These are phyloP conservation scores for Leucoraja ocellata DNA, from an alignment of 2,797 vertebrate species.

Conservation along the genomic window DNA sequence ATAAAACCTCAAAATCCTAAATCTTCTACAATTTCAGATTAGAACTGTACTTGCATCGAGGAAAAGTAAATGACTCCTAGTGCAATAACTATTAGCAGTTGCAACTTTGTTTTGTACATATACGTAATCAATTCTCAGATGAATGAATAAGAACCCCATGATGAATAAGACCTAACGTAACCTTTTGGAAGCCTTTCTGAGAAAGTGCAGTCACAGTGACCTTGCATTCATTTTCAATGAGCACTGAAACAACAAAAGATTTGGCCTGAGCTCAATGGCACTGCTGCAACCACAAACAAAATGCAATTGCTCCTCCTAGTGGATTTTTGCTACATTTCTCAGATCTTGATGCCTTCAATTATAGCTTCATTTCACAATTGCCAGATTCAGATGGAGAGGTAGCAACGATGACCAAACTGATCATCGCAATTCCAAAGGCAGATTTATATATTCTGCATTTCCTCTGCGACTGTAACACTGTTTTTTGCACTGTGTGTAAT, in stretches of 20 bases:
- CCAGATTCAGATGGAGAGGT: background rate
- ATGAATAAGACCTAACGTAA: background rate
- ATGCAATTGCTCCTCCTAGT: constrained; percentile 20
- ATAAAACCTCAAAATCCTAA: background rate
- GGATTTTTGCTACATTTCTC: background rate
- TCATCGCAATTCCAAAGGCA: background rate
- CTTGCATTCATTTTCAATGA: background rate
- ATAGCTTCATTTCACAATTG: background rate
- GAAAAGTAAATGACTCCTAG: background rate
- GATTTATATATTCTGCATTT: background rate
- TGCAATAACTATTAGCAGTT: background rate
- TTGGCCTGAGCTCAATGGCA: background rate
- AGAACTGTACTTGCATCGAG: background rate
- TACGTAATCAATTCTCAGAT: no score
- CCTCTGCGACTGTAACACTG: no score
- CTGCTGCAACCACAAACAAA: background rate
- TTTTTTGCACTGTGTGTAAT: no score
- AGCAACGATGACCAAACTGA: background rate
- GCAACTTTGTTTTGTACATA: background rate
- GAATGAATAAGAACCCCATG: background rate
- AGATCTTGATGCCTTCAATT: background rate
- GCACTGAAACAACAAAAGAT: background rate
- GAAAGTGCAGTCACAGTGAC: background rate
- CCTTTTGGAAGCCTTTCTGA: background rate
- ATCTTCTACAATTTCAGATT: background rate